Conservation (phyloP, 2,888 invertebrate species). For the Metallyticus violacea region DNA sequence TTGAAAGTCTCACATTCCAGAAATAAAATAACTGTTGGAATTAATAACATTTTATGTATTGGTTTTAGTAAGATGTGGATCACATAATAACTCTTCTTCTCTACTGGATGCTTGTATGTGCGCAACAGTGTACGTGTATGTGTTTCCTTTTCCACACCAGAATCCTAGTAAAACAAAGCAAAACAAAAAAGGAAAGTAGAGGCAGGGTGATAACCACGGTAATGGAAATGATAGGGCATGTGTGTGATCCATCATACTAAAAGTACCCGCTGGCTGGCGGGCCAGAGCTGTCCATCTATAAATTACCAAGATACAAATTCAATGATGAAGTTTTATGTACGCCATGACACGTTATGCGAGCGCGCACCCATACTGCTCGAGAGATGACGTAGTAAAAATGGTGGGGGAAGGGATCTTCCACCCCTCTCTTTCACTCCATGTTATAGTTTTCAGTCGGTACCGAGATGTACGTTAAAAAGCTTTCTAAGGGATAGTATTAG, state of each 20-base stretch:
- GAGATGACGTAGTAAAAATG: not conserved
- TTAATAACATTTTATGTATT: not conserved
- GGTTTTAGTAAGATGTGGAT: not conserved
- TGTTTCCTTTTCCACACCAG: not conserved
- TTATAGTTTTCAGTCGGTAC: not conserved
- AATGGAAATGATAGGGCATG: not conserved
- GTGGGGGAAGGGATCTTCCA: not conserved
- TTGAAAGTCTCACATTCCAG: not conserved
- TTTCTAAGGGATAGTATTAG: not conserved
- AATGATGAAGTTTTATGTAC: slow-evolving; percentile 8
- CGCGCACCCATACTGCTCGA: not conserved
- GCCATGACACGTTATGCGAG: not conserved
- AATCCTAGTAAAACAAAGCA: not conserved
- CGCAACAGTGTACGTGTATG: too few species aligned
- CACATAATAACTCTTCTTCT: not conserved
- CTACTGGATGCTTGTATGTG: not conserved
- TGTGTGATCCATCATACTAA: not conserved
- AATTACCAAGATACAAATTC: slow-evolving; percentile 6
- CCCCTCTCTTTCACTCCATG: not conserved
- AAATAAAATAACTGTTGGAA: not conserved
- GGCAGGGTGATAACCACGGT: not conserved
- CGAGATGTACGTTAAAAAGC: not conserved
- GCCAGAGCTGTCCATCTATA: not conserved
- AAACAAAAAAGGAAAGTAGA: not conserved
- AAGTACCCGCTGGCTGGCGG: not conserved